Evolutionary conservation across 2,888 invertebrate genomes (phyloP).

Genomic region (Marasmarcha lunaedactyla): DNA sequence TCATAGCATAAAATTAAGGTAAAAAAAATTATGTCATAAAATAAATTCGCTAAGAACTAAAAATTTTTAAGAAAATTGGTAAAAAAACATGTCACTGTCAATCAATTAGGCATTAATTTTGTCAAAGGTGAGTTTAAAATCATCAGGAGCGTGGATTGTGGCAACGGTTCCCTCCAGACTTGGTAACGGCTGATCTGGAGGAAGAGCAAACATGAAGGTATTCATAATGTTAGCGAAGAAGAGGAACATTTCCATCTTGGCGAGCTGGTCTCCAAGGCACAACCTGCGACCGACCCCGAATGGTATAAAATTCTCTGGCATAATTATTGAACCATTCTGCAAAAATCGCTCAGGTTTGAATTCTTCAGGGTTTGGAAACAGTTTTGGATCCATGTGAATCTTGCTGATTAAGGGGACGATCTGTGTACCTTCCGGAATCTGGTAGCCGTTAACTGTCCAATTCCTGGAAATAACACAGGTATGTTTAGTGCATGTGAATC

Average conservation of each 20-base stretch:
- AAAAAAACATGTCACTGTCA: no score
- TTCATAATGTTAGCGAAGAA: slow-evolving; percentile 85
- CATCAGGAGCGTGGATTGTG: slow-evolving; percentile 76
- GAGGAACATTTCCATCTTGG: slow-evolving; percentile 85
- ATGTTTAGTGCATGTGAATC: background rate
- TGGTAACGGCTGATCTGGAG: slow-evolving; percentile 76
- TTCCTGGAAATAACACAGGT: slow-evolving; percentile 63
- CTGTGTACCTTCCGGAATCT: slow-evolving; percentile 81
- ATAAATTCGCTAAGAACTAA: no score
- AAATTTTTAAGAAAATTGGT: no score
- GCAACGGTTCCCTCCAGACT: slow-evolving; percentile 76
- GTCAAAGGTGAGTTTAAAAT: slow-evolving; percentile 17
- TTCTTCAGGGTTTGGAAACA: slow-evolving; percentile 83
- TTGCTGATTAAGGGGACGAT: slow-evolving; percentile 84
- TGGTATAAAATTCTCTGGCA: slow-evolving; percentile 85
- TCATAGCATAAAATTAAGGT: no score
- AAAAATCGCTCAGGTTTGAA: slow-evolving; percentile 84
- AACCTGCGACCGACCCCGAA: slow-evolving; percentile 88
- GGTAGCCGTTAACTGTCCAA: slow-evolving; percentile 77
- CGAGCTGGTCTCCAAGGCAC: slow-evolving; percentile 85
- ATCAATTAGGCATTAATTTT: background rate
- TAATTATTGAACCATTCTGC: slow-evolving; percentile 75
- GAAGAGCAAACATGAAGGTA: slow-evolving; percentile 75
- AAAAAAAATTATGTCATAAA: no score
- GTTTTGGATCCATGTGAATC: slow-evolving; percentile 84